Conservation (phyloP, 2,888 invertebrate species). For the Tetragonula carbonaria region DNA sequence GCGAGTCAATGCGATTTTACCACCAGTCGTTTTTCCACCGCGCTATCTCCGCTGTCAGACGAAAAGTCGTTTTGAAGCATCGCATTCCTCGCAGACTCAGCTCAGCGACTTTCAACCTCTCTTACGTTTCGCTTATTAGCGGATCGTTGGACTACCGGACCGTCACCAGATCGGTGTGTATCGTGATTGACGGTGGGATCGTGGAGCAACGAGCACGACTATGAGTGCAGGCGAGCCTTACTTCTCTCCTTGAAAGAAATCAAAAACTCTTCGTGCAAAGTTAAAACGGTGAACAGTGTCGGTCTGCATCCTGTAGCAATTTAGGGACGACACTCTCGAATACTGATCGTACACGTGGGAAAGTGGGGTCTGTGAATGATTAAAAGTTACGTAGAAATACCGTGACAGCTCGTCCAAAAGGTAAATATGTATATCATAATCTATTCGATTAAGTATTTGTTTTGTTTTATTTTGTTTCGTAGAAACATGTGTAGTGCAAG, state of each 20-base stretch:
- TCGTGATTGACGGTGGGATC: neutral
- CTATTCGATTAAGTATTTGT: neutral
- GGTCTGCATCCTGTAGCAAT: constrained; percentile 12
- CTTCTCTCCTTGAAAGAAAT: neutral
- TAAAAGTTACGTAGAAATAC: constrained; percentile 11
- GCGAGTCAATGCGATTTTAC: constrained; percentile 23
- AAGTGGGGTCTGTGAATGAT: constrained; percentile 48
- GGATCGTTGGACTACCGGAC: neutral
- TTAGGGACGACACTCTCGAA: neutral
- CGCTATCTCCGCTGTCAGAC: neutral
- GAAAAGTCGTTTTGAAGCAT: neutral
- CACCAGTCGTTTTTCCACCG: neutral
- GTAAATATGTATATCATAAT: constrained; percentile 3
- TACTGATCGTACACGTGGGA: constrained; percentile 11
- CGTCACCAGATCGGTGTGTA: neutral
- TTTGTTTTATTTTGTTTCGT: neutral
- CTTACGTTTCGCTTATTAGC: neutral
- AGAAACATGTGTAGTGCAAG: neutral
- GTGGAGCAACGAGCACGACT: neutral
- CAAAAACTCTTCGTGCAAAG: constrained; percentile 9
- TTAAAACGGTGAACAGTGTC: constrained; percentile 34
- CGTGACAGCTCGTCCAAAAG: constrained; percentile 17
- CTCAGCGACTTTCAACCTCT: constrained; percentile 4
- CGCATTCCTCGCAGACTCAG: constrained; percentile 4
- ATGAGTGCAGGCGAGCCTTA: constrained; percentile 4